These are phyloP conservation scores for Phorcus lineatus DNA, from an alignment of 2,888 invertebrate species.

Conservation along the genomic window DNA sequence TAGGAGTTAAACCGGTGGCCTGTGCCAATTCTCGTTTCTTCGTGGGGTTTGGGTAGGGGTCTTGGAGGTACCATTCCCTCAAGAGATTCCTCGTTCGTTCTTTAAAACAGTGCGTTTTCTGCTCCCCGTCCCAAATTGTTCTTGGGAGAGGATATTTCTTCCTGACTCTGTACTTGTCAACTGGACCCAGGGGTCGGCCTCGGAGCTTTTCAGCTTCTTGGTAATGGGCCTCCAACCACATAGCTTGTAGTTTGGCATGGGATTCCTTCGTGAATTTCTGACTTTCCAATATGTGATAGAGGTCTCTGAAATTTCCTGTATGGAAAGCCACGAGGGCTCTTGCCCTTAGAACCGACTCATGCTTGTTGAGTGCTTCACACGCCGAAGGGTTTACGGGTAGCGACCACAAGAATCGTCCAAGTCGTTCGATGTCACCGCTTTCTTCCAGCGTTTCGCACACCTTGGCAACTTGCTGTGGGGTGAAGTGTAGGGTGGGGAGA, in stretches of 20 bases:
- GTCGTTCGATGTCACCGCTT: constrained; percentile 78
- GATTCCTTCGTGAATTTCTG: constrained; percentile 92
- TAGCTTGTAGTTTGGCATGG: constrained; percentile 89
- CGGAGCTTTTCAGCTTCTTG: constrained; percentile 93
- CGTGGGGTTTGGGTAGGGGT: constrained; percentile 93
- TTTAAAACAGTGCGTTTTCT: constrained; percentile 96
- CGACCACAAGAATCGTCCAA: constrained; percentile 92
- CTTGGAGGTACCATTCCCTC: constrained; percentile 91
- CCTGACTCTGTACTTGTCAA: constrained; percentile 93
- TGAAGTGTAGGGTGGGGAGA: constrained; percentile 71
- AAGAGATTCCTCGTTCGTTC: constrained; percentile 93
- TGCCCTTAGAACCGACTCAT: constrained; percentile 90
- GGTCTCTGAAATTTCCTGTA: constrained; percentile 90
- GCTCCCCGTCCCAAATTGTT: constrained; percentile 96
- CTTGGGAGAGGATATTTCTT: constrained; percentile 94
- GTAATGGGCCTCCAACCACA: constrained; percentile 96
- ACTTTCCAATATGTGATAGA: constrained; percentile 91
- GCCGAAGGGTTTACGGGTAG: constrained; percentile 90
- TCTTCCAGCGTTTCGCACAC: constrained; percentile 76
- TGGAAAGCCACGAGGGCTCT: constrained; percentile 92
- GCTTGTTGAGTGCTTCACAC: constrained; percentile 86
- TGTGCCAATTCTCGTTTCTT: constrained; percentile 93
- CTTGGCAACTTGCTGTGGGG: constrained; percentile 74
- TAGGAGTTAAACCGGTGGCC: constrained; percentile 92
- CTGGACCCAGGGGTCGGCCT: constrained; percentile 92